Evolutionary conservation across 2,888 invertebrate genomes (phyloP), one percentile per base, ranked within the genome.

Genomic region (Xanthia icteritia): DNA sequence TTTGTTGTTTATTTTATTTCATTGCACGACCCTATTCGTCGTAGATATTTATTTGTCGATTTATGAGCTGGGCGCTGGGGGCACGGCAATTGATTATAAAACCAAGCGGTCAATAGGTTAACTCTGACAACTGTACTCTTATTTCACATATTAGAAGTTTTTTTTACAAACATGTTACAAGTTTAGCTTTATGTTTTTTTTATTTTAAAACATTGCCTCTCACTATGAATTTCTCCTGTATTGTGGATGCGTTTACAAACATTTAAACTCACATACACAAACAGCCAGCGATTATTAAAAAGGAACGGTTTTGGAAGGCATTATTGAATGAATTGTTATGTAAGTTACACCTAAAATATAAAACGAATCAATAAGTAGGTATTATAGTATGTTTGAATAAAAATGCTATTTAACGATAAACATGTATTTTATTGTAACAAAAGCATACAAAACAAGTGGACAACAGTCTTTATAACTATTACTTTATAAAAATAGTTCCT

Each of bases 361-460:
- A 56, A 56, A n/a, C n/a, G n/a, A 56, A 56, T n/a, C 11, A 56
- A 8, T 54, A n/a, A 31, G 31, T 39, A 5, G 39, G 39, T 42
- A n/a, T 56, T n/a, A n/a, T 56, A 27, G 27, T 27, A 56, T 69
- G 8, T 39, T 61, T 23, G 0, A 79, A 79, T 80, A 72, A 78
- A 71, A 80, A 64, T 8, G 56, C 5, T 51, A 0, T 68, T 0
- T 17, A 51, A 11, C 9, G 0, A 20, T 45, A 42, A 15, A 45
- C 9, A 23, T 65, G 51, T 65, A 20, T 81, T 73, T 79, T 66
- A 56, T n/a, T 51, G 8, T 54, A 66, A 73, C 17, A 78, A 65
- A 65, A 78, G 27, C 42, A 64, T 72, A 80, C 11, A 72, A 45
- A 78, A 58, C 31, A 80, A 48, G 9, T 67, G 11, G n/a, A 48